Percentiles rank a stretch among this genome's conserved stretches.
Evolutionary conservation across 2,888 invertebrate species (phyloP).

Genomic region (Agonopterix subpropinquella): DNA sequence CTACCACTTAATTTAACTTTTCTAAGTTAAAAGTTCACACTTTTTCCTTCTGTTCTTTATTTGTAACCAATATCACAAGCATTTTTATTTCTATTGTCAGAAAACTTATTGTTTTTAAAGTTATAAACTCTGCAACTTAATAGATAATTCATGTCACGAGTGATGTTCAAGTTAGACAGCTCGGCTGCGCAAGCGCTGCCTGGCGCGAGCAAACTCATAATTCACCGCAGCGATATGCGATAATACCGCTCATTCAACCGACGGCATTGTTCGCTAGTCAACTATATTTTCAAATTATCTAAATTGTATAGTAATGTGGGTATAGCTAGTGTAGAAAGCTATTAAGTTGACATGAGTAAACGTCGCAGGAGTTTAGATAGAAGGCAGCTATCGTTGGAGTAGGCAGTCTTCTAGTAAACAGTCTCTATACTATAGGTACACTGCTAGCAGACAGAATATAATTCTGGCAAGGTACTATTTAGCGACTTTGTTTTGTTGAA

Average conservation of each 20-base stretch:
- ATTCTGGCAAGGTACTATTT: no score
- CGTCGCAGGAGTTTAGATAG: no score
- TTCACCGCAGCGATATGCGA: conserved; percentile 41
- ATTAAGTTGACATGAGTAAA: no score
- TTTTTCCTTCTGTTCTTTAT: neutral
- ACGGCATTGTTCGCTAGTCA: conserved; percentile 30
- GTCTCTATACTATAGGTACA: no score
- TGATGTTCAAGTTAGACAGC: conserved; percentile 46
- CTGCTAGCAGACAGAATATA: no score
- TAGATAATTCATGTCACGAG: conserved; percentile 39
- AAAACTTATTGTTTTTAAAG: neutral
- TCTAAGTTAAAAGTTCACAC: no score
- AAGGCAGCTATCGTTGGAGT: no score
- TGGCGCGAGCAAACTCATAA: conserved; percentile 38
- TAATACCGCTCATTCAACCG: conserved; percentile 49
- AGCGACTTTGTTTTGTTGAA: no score
- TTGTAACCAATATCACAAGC: neutral
- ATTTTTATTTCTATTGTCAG: neutral
- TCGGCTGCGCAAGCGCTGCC: conserved; percentile 33
- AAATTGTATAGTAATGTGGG: no score
- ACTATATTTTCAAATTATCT: neutral
- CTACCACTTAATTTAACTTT: no score
- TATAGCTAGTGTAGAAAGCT: no score
- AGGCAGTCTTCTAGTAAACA: no score
- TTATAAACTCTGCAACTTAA: neutral